Evolutionary conservation across 2,888 invertebrate genomes (phyloP).

Genomic region (Metopia argyrocephala): DNA sequence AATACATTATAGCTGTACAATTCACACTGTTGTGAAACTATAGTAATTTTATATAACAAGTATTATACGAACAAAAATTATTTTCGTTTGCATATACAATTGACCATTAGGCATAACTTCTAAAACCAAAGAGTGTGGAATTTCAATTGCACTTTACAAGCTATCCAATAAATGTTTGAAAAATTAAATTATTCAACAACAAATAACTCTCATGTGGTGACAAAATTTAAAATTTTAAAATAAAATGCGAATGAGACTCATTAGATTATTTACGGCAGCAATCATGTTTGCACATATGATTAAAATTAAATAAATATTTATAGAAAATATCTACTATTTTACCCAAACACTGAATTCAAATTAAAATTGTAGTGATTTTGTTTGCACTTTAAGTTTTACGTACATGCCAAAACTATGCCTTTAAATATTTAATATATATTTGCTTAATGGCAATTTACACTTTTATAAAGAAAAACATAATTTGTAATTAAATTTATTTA

Average conservation of each 20-base stretch:
- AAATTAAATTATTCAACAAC: neutral
- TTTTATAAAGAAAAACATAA: too few relatives aligned
- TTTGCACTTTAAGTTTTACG: too few relatives aligned
- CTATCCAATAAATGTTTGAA: neutral
- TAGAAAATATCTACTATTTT: neutral
- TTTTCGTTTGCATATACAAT: neutral
- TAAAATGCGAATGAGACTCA: neutral
- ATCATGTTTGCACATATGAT: neutral
- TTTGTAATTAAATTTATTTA: too few relatives aligned
- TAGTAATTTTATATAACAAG: too few relatives aligned
- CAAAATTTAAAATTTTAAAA: neutral
- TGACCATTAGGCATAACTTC: neutral
- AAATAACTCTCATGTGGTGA: neutral
- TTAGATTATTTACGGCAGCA: neutral
- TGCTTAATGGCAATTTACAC: too few relatives aligned
- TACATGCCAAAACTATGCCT: too few relatives aligned
- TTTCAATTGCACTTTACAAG: neutral
- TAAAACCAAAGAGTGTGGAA: neutral
- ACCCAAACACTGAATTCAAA: too few relatives aligned
- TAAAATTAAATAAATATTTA: neutral
- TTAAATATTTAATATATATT: too few relatives aligned
- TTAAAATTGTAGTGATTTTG: too few relatives aligned
- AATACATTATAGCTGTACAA: too few relatives aligned
- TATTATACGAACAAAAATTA: too few relatives aligned
- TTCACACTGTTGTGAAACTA: too few relatives aligned